phyloP scores from a whole-genome alignment of 1,140 invertebrate species.

The Probaryconus sp. region DNA sequence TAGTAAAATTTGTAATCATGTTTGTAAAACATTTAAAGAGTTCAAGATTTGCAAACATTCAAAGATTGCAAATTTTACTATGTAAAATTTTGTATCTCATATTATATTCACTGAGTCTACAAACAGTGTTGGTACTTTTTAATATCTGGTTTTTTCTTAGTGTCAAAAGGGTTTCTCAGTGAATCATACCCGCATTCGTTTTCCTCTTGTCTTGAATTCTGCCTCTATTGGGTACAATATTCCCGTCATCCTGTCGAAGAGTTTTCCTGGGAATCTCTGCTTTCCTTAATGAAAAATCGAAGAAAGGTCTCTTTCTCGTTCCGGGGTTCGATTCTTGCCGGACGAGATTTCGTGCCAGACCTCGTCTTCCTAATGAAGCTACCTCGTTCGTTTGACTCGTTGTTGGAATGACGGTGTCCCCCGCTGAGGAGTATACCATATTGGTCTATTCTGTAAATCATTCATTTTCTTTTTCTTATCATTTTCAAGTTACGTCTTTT shows the following conservation, averaged over 20 bases:
- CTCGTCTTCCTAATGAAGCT: constrained; percentile 30
- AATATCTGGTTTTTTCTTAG: no score
- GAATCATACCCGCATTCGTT: constrained; percentile 14
- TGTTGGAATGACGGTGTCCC: constrained; percentile 72
- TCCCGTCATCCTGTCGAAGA: constrained; percentile 44
- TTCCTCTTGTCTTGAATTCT: constrained; percentile 36
- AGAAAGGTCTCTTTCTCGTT: constrained; percentile 65
- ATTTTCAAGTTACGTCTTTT: not conserved
- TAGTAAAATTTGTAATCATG: no score
- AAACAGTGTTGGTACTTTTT: no score
- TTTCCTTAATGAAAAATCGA: constrained; percentile 58
- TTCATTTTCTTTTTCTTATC: no score
- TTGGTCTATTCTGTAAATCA: constrained; percentile 60
- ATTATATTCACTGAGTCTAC: no score
- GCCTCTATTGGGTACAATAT: no score
- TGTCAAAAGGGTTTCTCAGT: no score
- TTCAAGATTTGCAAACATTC: no score
- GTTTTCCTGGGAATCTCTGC: constrained; percentile 65
- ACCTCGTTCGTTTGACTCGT: constrained; percentile 61
- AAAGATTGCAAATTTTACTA: no score
- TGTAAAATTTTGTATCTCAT: no score
- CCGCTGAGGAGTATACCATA: constrained; percentile 66
- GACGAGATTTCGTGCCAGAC: constrained; percentile 29
- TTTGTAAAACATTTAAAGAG: no score
- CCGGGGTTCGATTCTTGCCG: constrained; percentile 66